phyloP scores from a whole-genome alignment of 1,140 invertebrate genomes.

The Arion vulgaris region DNA sequence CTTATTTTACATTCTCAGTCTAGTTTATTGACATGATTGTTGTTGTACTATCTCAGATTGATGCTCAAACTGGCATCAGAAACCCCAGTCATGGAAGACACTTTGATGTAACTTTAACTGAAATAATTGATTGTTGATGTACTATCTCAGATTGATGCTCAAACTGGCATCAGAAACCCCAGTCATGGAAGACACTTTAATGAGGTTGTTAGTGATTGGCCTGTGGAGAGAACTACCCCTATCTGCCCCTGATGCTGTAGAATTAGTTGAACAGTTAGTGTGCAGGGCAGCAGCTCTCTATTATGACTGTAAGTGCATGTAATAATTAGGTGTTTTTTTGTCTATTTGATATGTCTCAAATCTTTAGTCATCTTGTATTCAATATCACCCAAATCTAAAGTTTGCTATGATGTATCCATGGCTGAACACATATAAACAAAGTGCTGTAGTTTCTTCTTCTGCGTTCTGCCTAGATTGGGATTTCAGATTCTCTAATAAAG shows the following conservation, averaged over 20 bases:
- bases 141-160: constrained; percentile 77
- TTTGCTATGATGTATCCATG: too few species aligned
- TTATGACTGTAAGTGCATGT: constrained; percentile 72
- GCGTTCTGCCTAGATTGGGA: too few species aligned
- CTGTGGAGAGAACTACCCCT: constrained; percentile 89
- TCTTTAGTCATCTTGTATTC: not conserved
- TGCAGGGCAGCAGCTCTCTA: constrained; percentile 85
- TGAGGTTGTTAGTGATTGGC: constrained; percentile 86
- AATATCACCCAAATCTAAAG: too few species aligned
- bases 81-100: constrained; percentile 87
- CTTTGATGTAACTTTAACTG: constrained; percentile 76
- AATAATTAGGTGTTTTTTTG: too few species aligned
- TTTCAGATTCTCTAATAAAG: too few species aligned
- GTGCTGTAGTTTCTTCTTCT: too few species aligned
- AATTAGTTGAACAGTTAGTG: constrained; percentile 88
- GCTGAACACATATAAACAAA: too few species aligned
- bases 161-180: constrained; percentile 90
- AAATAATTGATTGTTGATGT: not conserved
- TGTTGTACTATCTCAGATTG: constrained; percentile 64
- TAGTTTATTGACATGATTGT: not conserved
- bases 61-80: constrained; percentile 88
- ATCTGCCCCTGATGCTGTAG: constrained; percentile 85
- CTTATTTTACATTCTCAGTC: too few species aligned
- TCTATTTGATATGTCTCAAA: not conserved
- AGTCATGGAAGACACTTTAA: constrained; percentile 85